Conservation (phyloP, 2,888 invertebrate species). For the Arge pagana region DNA sequence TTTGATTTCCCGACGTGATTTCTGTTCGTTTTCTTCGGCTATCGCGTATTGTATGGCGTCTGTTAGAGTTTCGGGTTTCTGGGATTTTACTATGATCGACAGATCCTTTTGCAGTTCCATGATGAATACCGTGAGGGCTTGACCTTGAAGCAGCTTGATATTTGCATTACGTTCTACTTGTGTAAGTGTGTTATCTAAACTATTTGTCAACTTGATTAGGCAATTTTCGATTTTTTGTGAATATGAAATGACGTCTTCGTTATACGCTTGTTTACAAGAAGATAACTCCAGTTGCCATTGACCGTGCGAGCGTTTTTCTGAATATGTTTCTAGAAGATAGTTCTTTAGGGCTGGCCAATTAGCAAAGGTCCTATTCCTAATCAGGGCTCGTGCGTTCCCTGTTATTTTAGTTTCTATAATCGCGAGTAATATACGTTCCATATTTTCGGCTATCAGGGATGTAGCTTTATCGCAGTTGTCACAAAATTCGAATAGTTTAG, state of each 20-base stretch:
- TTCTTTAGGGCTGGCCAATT: slow-evolving; percentile 32
- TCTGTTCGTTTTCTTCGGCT: slow-evolving; percentile 39
- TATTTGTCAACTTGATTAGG: slow-evolving; percentile 39
- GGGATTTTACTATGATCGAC: slow-evolving; percentile 41
- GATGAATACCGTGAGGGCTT: slow-evolving; percentile 43
- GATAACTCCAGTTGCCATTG: slow-evolving; percentile 44
- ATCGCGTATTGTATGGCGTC: slow-evolving; percentile 39
- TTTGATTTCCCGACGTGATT: slow-evolving; percentile 30
- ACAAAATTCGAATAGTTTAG: slow-evolving; percentile 27
- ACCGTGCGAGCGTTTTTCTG: slow-evolving; percentile 37
- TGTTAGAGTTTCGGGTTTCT: slow-evolving; percentile 37
- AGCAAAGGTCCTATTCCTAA: slow-evolving; percentile 32
- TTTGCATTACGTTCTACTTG: slow-evolving; percentile 30
- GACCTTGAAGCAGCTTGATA: slow-evolving; percentile 37
- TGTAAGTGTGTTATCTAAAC: slow-evolving; percentile 29
- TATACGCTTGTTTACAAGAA: slow-evolving; percentile 35
- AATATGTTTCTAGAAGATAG: slow-evolving; percentile 27
- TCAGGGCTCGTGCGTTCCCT: slow-evolving; percentile 33
- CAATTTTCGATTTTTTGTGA: slow-evolving; percentile 40
- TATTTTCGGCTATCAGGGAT: slow-evolving; percentile 10
- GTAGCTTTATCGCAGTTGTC: slow-evolving; percentile 26
- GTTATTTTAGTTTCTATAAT: slow-evolving; percentile 37
- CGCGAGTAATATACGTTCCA: slow-evolving; percentile 28
- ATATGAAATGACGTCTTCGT: slow-evolving; percentile 37
- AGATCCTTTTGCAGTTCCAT: slow-evolving; percentile 40